A percentile compares a stretch with the other conserved stretches of the same genome.
These are phyloP conservation scores for Ramphastos sulfuratus DNA, from an alignment of 2,113 vertebrate species.

Conservation along the genomic window DNA sequence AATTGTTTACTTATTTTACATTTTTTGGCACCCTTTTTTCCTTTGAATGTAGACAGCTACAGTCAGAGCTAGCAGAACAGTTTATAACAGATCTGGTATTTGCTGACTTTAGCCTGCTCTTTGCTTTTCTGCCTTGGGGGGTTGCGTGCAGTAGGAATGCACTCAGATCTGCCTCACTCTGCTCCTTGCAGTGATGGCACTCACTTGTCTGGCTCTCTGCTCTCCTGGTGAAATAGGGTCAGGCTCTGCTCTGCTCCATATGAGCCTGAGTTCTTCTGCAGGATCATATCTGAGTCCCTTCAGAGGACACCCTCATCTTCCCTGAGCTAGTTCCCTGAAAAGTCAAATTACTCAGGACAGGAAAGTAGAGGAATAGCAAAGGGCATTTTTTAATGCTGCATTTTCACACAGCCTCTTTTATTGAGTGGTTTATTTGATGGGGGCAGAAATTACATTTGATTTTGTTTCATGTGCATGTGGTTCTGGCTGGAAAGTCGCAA, in stretches of 20 bases:
- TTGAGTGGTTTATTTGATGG: slow-evolving; percentile 7
- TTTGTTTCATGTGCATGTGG: slow-evolving; percentile 28
- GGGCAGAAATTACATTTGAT: slow-evolving; percentile 24
- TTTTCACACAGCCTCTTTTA: not conserved
- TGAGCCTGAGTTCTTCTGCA: not conserved
- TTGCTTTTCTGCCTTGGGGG: not conserved
- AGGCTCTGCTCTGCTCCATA: fast-evolving
- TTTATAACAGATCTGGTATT: not conserved
- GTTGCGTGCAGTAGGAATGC: not conserved
- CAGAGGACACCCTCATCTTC: not conserved
- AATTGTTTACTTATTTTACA: slow-evolving; percentile 50
- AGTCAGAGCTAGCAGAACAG: not conserved
- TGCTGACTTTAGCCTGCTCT: slow-evolving; percentile 23
- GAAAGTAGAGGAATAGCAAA: not conserved
- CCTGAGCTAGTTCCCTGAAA: not conserved
- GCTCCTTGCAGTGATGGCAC: fast-evolving
- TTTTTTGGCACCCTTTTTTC: slow-evolving; percentile 43
- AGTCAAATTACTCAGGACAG: not conserved
- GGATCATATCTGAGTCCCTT: fast-evolving
- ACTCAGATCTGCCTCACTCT: not conserved
- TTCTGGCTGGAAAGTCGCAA: slow-evolving; percentile 28
- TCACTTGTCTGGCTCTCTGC: not conserved
- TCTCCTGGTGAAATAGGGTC: not conserved
- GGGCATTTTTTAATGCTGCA: not conserved
- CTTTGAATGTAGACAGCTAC: slow-evolving; percentile 6